Conservation (phyloP, 2,113 vertebrate genomes). For the Hydropotes inermis region DNA sequence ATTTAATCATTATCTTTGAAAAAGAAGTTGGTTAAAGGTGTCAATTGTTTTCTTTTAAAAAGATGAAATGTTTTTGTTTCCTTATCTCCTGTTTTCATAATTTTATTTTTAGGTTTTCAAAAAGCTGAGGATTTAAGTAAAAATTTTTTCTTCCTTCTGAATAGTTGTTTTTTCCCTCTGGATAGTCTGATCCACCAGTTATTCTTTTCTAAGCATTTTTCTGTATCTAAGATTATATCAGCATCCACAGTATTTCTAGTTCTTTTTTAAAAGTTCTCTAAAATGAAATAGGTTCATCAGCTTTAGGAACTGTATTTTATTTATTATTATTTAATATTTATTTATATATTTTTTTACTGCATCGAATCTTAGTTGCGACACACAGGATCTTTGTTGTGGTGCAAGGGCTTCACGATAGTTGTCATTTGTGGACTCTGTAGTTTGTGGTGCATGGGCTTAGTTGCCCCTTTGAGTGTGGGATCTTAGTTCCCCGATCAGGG, state of each 20-base stretch:
- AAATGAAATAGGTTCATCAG: conserved; percentile 24
- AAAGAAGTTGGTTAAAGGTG: conserved; percentile 46
- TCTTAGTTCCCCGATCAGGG: not conserved
- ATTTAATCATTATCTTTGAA: conserved; percentile 41
- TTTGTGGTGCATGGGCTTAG: not conserved
- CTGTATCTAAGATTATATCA: not conserved
- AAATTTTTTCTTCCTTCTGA: not conserved
- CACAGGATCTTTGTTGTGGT: not conserved
- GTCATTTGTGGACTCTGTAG: not conserved
- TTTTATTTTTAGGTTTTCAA: conserved; percentile 43
- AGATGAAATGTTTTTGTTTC: not conserved
- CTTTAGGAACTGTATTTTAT: not conserved
- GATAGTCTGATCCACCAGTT: not conserved
- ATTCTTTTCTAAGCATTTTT: conserved; percentile 26
- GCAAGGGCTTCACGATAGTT: not conserved
- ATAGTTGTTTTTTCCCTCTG: not conserved
- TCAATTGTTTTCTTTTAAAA: not conserved
- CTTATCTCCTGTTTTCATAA: not conserved
- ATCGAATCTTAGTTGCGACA: not conserved
- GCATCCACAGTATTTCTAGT: not conserved
- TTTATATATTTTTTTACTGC: not conserved
- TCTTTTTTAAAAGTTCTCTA: conserved; percentile 13
- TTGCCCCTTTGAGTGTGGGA: not conserved
- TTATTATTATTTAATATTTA: not conserved
- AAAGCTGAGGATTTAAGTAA: conserved; percentile 24